These are phyloP conservation scores for Caenorhabditis japonica DNA, from an alignment of 2,888 invertebrate genomes.

Conservation along the genomic window DNA sequence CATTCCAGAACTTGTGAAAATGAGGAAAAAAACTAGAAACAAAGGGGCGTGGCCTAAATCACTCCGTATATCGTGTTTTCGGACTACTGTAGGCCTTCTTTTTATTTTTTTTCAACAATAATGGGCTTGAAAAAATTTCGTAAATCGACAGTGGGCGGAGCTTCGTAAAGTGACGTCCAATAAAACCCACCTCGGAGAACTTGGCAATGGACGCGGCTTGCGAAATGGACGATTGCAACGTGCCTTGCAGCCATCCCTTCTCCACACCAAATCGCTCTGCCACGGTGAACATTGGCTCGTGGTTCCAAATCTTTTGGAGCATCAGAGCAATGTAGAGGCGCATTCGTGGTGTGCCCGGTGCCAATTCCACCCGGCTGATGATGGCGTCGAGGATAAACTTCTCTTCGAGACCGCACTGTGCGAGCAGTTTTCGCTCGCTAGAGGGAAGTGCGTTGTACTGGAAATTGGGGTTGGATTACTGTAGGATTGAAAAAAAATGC, in stretches of 20 bases:
- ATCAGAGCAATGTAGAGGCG: constrained; percentile 90
- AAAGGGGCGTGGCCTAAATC: too few species aligned
- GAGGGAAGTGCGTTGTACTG: constrained; percentile 83
- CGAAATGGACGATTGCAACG: constrained; percentile 84
- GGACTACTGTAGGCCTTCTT: too few species aligned
- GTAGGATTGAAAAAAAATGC: too few species aligned
- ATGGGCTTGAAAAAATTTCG: too few species aligned
- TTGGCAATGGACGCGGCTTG: constrained; percentile 86
- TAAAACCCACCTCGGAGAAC: constrained; percentile 83
- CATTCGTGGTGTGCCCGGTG: constrained; percentile 80
- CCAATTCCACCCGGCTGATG: constrained; percentile 71
- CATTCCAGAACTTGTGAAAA: too few species aligned
- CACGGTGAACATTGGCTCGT: constrained; percentile 80
- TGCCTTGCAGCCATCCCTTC: constrained; percentile 86
- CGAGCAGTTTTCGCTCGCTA: constrained; percentile 84
- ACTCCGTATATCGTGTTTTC: too few species aligned
- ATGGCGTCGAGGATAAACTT: constrained; percentile 83
- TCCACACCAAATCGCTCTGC: constrained; percentile 82
- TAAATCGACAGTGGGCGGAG: too few species aligned
- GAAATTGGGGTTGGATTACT: too few species aligned
- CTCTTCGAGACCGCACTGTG: constrained; percentile 86
- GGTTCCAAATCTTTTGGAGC: constrained; percentile 83
- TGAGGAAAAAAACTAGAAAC: too few species aligned
- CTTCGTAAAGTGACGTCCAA: background rate
- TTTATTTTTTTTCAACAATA: too few species aligned